Percentiles rank a stretch among this genome's conserved stretches.
phyloP scores from a whole-genome alignment of 2,888 invertebrate species.

The Morinoia aosen region DNA sequence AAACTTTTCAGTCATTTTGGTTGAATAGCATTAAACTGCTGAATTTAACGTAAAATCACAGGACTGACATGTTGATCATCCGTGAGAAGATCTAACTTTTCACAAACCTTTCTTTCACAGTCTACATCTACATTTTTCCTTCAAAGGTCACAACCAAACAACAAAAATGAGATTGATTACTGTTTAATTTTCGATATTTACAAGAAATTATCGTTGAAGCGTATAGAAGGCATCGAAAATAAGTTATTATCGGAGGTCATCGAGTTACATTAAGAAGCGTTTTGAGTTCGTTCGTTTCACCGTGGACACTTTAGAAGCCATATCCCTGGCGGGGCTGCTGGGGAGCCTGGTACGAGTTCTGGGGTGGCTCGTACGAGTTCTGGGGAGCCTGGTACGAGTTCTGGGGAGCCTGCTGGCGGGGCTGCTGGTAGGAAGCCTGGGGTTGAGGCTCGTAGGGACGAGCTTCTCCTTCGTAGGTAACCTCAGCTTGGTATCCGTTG shows the following conservation, averaged over 20 bases:
- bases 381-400: constrained; percentile 26
- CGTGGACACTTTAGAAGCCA: constrained; percentile 1
- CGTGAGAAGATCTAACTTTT: background rate
- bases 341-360: constrained; percentile 54
- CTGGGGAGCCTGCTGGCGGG: constrained; percentile 1
- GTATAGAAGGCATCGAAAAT: constrained; percentile 34
- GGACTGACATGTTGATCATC: background rate
- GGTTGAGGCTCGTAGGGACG: constrained; percentile 55
- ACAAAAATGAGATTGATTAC: background rate
- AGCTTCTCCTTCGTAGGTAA: constrained; percentile 56
- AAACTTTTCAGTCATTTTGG: too few species aligned
- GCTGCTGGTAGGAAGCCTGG: constrained; percentile 44
- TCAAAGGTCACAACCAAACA: background rate
- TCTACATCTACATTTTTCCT: background rate
- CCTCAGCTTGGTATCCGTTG: constrained; percentile 56
- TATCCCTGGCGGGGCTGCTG: constrained; percentile 47
- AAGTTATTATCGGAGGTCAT: constrained; percentile 54
- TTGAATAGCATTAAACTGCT: background rate
- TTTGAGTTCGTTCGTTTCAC: constrained; percentile 27
- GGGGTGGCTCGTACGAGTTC: constrained; percentile 46
- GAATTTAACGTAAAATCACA: background rate
- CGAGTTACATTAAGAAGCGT: constrained; percentile 13
- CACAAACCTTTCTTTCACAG: background rate
- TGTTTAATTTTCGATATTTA: constrained; percentile 41
- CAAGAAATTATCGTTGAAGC: constrained; percentile 42